Conservation (phyloP, 2,113 vertebrate species). For the Ciconia boyciana region DNA sequence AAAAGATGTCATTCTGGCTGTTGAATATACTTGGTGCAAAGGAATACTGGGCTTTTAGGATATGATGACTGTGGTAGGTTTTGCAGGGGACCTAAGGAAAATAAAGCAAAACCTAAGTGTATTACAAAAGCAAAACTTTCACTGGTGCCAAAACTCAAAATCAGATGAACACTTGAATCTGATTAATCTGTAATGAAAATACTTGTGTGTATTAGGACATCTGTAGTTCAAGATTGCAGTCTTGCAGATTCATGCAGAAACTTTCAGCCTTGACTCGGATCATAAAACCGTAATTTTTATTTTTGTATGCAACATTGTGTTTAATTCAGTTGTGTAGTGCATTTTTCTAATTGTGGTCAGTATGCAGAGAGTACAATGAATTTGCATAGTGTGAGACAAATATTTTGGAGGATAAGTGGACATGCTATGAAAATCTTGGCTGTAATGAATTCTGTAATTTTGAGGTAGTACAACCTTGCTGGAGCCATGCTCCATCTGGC, state of each 20-base stretch:
- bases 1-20: neutral
- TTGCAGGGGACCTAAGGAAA: neutral
- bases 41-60: neutral
- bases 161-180: neutral
- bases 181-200: neutral
- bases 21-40: neutral
- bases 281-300: neutral
- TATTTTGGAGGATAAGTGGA: neutral
- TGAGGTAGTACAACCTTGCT: neutral
- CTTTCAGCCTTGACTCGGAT: neutral
- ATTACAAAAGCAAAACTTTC: neutral
- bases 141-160: neutral
- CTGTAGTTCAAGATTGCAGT: neutral
- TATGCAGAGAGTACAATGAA: neutral
- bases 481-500: neutral
- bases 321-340: neutral
- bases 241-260: neutral
- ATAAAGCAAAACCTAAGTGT: neutral
- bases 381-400: neutral
- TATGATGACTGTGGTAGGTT: neutral
- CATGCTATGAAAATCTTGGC: neutral
- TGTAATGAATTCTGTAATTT: neutral
- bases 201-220: neutral
- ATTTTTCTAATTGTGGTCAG: neutral
- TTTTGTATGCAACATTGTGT: neutral